Evolutionary conservation across 1,140 invertebrate species (phyloP).

Genomic region (Coenobita brevimanus): DNA sequence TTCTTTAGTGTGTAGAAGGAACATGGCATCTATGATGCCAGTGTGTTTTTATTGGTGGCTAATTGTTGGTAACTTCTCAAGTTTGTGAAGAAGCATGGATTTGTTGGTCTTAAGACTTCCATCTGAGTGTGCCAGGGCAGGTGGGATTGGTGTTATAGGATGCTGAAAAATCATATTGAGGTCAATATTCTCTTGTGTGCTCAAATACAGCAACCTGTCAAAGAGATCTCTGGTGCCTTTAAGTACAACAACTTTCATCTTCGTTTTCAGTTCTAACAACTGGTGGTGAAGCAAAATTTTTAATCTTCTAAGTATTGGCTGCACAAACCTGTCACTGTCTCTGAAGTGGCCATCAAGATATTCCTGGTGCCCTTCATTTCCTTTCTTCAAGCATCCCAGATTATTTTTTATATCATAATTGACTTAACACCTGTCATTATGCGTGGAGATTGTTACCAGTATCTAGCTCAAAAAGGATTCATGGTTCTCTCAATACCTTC

Average conservation of each 20-base stretch:
- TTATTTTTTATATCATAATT: too few species aligned
- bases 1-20: too few species aligned
- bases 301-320: too few species aligned
- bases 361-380: too few species aligned
- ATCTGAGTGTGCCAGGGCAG: constrained; percentile 5
- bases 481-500: too few species aligned
- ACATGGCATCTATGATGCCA: background rate
- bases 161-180: background rate
- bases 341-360: too few species aligned
- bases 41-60: constrained; percentile 5
- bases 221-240: constrained; percentile 8
- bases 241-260: background rate
- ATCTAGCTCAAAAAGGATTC: too few species aligned
- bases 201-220: constrained; percentile 7
- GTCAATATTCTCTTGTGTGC: background rate
- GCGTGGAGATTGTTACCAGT: too few species aligned
- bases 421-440: too few species aligned
- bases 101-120: constrained; percentile 10
- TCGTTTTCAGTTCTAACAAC: constrained; percentile 3
- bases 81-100: background rate
- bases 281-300: too few species aligned
- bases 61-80: constrained; percentile 5
- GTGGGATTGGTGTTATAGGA: background rate
- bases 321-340: too few species aligned
- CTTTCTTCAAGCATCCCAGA: too few species aligned